These are phyloP conservation scores for Ridgeia piscesae DNA, from an alignment of 1,140 invertebrate species.

Conservation along the genomic window DNA sequence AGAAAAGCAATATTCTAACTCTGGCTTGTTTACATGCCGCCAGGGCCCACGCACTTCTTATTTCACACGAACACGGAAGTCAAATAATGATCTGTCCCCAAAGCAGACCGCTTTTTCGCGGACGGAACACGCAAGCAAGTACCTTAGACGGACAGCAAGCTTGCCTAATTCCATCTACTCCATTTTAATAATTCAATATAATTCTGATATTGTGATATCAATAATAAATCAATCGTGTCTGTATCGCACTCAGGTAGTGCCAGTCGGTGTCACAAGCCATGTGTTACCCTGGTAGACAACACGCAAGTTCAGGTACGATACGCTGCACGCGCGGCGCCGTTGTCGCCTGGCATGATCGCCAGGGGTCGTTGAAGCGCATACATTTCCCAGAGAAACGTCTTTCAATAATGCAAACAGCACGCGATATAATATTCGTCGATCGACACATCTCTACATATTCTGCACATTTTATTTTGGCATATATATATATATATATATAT, in stretches of 20 bases:
- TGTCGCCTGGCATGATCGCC: not conserved
- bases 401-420: not conserved
- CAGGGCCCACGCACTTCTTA: too few species aligned
- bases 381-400: not conserved
- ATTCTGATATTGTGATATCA: not conserved
- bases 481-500: too few species aligned
- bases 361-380: not conserved
- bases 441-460: not conserved
- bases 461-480: too few species aligned
- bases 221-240: not conserved
- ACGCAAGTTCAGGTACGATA: not conserved
- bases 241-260: not conserved
- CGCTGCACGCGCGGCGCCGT: too few species aligned
- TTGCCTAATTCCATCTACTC: not conserved
- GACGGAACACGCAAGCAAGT: not conserved
- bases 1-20: too few species aligned
- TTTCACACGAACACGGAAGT: too few species aligned
- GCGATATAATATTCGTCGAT: not conserved
- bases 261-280: not conserved
- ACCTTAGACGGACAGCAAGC: not conserved
- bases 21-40: too few species aligned
- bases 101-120: not conserved
- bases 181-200: not conserved
- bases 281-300: not conserved
- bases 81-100: too few species aligned